Evolutionary conservation across 2,113 vertebrate species (phyloP).

Genomic region (Phrynosoma blainvillii): DNA sequence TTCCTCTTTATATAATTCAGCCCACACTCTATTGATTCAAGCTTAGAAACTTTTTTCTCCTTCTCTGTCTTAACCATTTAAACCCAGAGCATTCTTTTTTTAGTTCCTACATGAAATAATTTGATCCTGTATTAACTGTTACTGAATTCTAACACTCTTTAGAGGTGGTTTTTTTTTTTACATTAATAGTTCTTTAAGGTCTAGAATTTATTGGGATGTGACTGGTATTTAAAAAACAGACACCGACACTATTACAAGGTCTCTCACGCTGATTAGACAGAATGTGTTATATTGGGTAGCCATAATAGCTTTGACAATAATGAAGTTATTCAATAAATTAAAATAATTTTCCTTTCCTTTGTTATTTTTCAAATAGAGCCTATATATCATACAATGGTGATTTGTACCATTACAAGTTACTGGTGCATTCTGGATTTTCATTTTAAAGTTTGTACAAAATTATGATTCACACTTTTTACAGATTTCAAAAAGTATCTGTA

Average conservation of each 20-base stretch:
- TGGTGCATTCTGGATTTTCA: constrained; percentile 58
- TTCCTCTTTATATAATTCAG: not conserved
- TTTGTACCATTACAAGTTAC: constrained; percentile 69
- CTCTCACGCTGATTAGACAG: constrained; percentile 54
- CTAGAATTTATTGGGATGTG: constrained; percentile 41
- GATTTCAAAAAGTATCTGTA: constrained; percentile 68
- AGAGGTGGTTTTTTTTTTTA: constrained; percentile 54
- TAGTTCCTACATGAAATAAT: constrained; percentile 7
- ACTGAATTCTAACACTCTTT: not conserved
- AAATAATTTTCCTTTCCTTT: constrained; percentile 61
- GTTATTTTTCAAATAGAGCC: constrained; percentile 72
- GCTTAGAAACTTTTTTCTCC: not conserved
- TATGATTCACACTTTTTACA: constrained; percentile 63
- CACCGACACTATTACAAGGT: constrained; percentile 66
- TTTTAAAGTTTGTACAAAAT: constrained; percentile 68
- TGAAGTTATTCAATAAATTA: constrained; percentile 73
- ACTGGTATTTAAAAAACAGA: constrained; percentile 71
- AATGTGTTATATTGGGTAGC: constrained; percentile 59
- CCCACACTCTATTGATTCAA: not conserved
- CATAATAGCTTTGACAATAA: constrained; percentile 49
- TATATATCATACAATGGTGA: constrained; percentile 72
- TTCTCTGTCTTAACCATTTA: not conserved
- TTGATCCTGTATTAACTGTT: not conserved
- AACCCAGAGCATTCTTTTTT: not conserved
- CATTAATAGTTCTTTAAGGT: constrained; percentile 58